Evolutionary conservation across 2,888 invertebrate genomes (phyloP), one percentile per base, ranked within the genome.

Genomic region (Papilio protenor): DNA sequence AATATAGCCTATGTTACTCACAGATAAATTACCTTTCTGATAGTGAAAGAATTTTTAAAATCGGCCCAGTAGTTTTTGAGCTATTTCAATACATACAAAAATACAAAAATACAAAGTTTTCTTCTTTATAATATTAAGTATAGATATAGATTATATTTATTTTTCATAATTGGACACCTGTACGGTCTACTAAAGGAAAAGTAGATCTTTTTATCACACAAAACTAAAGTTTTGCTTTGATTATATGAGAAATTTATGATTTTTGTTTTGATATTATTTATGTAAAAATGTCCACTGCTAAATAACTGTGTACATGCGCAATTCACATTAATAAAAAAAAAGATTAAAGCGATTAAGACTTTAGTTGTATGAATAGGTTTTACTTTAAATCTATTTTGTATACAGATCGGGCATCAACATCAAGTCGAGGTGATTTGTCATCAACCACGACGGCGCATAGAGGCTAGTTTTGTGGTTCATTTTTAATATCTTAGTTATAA

Each of bases 341-440:
- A 57, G 21, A 57, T n/a, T 57, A 21, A 57, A 2, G 18, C 2
- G 1, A 27, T 27, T 27, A 27, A 61, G 23, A 16, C 33, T 49
- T 47, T 49, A 16, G 2, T 27, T 71, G 16, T 49, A 16, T 23
- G 8, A 40, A 23, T 59, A 11, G 40, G 1, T 21, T 40, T 73
- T 73, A 59, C 23, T 10, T 69, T 14, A 49, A n/a, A 14, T 21
- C 71, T 75, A 45, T 75, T 75, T 75, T 75, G 49, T 75, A 71
- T 75, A 52, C 78, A 75, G 78, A 61, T 71, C 27, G 45, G 33
- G 64, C 33, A 74, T 18, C 70, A 52, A 33, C 75, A 18, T 23
- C 75, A n/a, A 45, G 27, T 40, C 10, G 47, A 16, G 49, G 78
- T 73, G 73, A 77, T 77, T 45, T 66, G 72, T 40, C 61, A 77